Evolutionary conservation across 2,113 vertebrate genomes (phyloP), one percentile per base, ranked within the genome.

Genomic region (Parotia lawesii): DNA sequence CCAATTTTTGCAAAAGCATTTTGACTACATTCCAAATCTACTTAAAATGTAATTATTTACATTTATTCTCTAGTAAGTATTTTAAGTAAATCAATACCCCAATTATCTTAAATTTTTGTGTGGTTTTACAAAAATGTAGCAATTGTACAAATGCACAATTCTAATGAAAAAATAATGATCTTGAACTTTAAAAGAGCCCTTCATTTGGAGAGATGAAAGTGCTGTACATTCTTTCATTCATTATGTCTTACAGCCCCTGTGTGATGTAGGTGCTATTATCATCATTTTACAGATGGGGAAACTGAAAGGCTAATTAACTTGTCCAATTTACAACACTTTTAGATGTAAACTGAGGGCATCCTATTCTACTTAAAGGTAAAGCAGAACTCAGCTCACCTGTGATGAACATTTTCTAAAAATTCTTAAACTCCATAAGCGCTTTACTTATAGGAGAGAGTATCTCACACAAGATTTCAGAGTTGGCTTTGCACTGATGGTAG

Each of bases 121-220:
- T 44, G 31, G 38, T 53, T 53, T 86, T 77, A 77, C 54, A 86
- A 53, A 77, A 86, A 38, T 23, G 12, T 60, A 77, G 62, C 72
- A 53, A 70, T 61, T 77, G 54, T 77, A 77, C 58, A 97, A 94
- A 87, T 87, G 69, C 89, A 95, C 23, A 83, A 74, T 91, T 93
- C 47, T 93, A 93, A 95, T 87, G 66, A 85, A 91, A 95, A 95
- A 94, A 95, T 93, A 91, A 95, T 65, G 62, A 94, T 89, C 84
- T 96, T 94, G 85, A 89, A 93, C 87, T 97, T 95, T 95, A 87
- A 94, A 82, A 94, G 67, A 93, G 58, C 78, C 81, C 79, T 95
- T 95, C 72, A 96, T 94, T 90, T 92, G 18, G 89, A 53, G 64
- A 93, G 87, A 91, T 90, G 87, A 93, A 93, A 95, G 75, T 74